phyloP scores from a whole-genome alignment of 1,140 invertebrate species.

The Steinernema feltiae region DNA sequence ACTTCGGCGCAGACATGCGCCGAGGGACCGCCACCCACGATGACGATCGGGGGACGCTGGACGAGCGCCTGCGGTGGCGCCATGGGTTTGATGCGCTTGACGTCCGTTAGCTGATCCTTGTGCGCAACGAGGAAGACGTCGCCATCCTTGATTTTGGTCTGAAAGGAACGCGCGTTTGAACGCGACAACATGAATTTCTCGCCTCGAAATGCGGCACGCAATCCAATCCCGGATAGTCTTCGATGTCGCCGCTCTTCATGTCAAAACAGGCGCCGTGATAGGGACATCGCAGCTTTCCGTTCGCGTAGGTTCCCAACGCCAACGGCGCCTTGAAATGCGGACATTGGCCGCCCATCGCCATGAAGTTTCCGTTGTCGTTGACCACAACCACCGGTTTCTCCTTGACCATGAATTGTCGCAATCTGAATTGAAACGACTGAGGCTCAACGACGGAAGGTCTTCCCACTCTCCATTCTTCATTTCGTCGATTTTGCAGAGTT shows the following conservation, averaged over 20 bases:
- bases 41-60: constrained; percentile 52
- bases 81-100: constrained; percentile 55
- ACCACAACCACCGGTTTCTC: constrained; percentile 24
- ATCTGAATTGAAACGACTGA: too few relatives aligned
- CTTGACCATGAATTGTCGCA: background rate
- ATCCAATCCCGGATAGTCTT: constrained; percentile 83
- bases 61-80: constrained; percentile 41
- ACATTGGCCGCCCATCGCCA: constrained; percentile 67
- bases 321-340: constrained; percentile 78
- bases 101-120: constrained; percentile 40
- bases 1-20: constrained; percentile 58
- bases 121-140: constrained; percentile 57
- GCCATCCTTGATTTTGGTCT: constrained; percentile 38
- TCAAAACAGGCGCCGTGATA: constrained; percentile 95
- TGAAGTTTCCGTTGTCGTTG: constrained; percentile 30
- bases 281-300: constrained; percentile 78
- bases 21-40: constrained; percentile 59
- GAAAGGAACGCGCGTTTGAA: constrained; percentile 13
- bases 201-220: constrained; percentile 75
- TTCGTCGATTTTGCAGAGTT: too few relatives aligned
- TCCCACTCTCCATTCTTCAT: too few relatives aligned
- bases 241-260: constrained; percentile 80
- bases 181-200: constrained; percentile 58
- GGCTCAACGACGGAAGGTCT: too few relatives aligned
- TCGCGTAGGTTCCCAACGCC: constrained; percentile 66